Evolutionary conservation across 1,140 invertebrate genomes (phyloP).

Genomic region (Heliconius eleuchia): DNA sequence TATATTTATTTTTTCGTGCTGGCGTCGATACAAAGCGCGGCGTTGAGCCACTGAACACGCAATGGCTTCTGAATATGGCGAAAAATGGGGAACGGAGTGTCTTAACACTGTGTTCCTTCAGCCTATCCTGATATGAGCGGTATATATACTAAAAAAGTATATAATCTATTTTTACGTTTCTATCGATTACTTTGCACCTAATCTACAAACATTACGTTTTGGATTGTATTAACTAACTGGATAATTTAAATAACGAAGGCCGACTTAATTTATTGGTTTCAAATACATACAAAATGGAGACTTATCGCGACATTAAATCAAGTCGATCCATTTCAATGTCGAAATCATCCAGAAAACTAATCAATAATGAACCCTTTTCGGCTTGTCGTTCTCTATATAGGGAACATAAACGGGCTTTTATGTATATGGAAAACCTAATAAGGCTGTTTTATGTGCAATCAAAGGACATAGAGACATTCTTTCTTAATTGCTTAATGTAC

Average conservation of each 20-base stretch:
- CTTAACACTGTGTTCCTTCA: no score
- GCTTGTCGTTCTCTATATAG: slow-evolving; percentile 7
- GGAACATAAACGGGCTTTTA: neutral
- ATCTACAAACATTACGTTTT: no score
- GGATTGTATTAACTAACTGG: neutral
- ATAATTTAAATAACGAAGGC: neutral
- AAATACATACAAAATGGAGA: neutral
- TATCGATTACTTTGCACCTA: no score
- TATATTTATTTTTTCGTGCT: no score
- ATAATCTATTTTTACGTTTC: no score
- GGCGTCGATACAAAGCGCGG: no score
- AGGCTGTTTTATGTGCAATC: neutral
- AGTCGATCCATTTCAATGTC: slow-evolving; percentile 14
- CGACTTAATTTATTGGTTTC: neutral
- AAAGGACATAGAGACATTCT: neutral
- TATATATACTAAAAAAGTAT: no score
- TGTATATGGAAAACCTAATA: neutral
- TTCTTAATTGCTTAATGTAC: neutral
- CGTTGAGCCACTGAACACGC: no score
- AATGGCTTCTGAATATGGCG: no score
- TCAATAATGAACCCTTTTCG: slow-evolving; percentile 27
- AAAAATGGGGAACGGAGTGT: no score
- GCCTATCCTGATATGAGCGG: no score
- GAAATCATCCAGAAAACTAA: slow-evolving; percentile 23
- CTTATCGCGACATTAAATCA: neutral